Evolutionary conservation across 2,888 invertebrate species (phyloP), one percentile per base, ranked within the genome.

Genomic region (Diabrotica balteata): DNA sequence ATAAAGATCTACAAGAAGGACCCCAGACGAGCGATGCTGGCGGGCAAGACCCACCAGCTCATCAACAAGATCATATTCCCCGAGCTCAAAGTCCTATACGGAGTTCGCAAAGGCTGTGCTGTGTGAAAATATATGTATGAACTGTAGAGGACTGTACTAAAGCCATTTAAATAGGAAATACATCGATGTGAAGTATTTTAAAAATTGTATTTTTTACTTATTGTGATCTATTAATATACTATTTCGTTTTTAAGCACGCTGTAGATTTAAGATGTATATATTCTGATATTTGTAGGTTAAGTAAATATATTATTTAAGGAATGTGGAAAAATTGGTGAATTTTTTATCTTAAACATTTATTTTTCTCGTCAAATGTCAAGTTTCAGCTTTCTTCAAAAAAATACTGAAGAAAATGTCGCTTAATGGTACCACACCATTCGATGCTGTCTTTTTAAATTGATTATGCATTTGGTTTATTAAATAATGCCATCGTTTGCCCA

Each of bases 1-100:
- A 96, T 96, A 76, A 96, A 96, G 82, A 87, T 91, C 61, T 90
- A 91, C 83, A 91, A 90, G 79, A 92, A 91, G 81, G 93, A 96
- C 81, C 86, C 90, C 32, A 91, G 91, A 74, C 87, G 95, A 62
- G 92, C 93, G 59, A 87, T 90, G 79, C 86, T 94, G 63, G 92
- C 93, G 7, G 88, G 88, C 51, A 91, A 92, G 80, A 95, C 95
- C 75, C 92, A 92, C 79, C 86, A 89, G 71, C 88, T 91, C 75
- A 92, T 96, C 74, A 91, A 88, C 74, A 92, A 91, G 79, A 90
- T 92, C 63, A 94, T 95, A 77, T 90, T 91, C 81, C 94, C 94
- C 7, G 95, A 96, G 85, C 86, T 96, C 68, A 93, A 93, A 83
- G 90, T 92, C 76, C 88, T 96, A 72, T 96, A 93, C 81, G 95